These are phyloP conservation scores for Palythoa caribaeorum DNA, from an alignment of 92 coral and sea anemone genomes.

Conservation along the genomic window DNA sequence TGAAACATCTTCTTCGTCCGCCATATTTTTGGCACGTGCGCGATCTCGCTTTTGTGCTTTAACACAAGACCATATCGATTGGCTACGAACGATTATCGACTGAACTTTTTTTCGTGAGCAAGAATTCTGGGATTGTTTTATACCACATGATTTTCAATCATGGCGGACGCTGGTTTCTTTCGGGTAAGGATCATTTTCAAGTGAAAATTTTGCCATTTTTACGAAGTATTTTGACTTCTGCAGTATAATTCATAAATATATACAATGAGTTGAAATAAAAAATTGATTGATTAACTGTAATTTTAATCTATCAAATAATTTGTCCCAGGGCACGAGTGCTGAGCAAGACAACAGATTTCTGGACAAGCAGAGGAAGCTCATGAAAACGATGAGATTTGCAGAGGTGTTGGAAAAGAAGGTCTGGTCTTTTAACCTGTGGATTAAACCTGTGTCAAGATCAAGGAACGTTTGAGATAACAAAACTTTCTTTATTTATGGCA, in stretches of 20 bases:
- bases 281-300: not conserved
- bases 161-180: constrained; percentile 99
- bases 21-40: constrained; percentile 63
- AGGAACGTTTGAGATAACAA: not conserved
- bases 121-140: constrained; percentile 61
- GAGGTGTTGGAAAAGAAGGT: constrained; percentile 81
- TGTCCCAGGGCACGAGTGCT: constrained; percentile 94
- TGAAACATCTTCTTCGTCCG: constrained; percentile 71
- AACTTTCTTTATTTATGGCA: constrained; percentile 14
- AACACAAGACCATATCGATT: constrained; percentile 12
- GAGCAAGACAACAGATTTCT: constrained; percentile 98
- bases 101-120: not conserved
- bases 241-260: too few relatives aligned
- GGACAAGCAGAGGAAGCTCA: constrained; percentile 95
- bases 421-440: not conserved
- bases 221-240: not conserved
- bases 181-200: constrained; percentile 71
- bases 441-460: not conserved
- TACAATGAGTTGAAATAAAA: too few relatives aligned
- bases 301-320: not conserved
- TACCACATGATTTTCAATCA: constrained; percentile 71
- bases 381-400: constrained; percentile 93
- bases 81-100: constrained; percentile 61
- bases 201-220: not conserved
- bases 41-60: not conserved